These are phyloP conservation scores for Capreolus pygargus DNA, from an alignment of 2,113 vertebrate species.

Conservation along the genomic window DNA sequence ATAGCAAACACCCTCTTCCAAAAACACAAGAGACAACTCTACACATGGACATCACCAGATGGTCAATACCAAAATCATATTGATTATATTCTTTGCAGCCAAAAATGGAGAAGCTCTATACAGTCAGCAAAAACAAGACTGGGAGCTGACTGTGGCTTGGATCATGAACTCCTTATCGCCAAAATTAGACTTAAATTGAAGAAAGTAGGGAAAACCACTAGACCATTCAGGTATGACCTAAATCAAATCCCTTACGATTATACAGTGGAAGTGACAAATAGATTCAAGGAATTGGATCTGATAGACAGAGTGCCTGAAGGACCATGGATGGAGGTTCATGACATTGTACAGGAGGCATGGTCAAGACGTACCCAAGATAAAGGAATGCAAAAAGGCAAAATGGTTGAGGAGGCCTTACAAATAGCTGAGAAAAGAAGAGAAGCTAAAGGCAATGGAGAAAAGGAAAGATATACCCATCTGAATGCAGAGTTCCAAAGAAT, in stretches of 20 bases:
- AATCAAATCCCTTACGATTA: neutral
- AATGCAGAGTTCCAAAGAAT: neutral
- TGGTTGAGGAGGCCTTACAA: neutral
- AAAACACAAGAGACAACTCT: neutral
- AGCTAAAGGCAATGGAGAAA: neutral
- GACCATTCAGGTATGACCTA: neutral
- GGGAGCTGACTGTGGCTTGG: neutral
- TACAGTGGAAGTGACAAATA: neutral
- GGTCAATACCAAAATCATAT: neutral
- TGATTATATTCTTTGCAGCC: neutral
- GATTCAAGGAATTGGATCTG: neutral
- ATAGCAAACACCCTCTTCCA: neutral
- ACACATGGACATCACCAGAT: neutral
- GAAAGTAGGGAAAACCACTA: neutral
- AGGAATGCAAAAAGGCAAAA: neutral
- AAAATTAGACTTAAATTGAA: neutral
- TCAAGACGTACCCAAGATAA: neutral
- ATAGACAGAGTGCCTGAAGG: neutral
- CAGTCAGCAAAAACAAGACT: neutral
- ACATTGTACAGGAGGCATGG: neutral
- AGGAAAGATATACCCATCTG: neutral
- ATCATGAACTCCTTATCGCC: neutral
- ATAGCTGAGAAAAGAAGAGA: neutral
- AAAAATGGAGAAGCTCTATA: neutral
- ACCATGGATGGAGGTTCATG: neutral